These are phyloP conservation scores for Cotesia typhae DNA, from an alignment of 1,140 invertebrate genomes.

Conservation along the genomic window DNA sequence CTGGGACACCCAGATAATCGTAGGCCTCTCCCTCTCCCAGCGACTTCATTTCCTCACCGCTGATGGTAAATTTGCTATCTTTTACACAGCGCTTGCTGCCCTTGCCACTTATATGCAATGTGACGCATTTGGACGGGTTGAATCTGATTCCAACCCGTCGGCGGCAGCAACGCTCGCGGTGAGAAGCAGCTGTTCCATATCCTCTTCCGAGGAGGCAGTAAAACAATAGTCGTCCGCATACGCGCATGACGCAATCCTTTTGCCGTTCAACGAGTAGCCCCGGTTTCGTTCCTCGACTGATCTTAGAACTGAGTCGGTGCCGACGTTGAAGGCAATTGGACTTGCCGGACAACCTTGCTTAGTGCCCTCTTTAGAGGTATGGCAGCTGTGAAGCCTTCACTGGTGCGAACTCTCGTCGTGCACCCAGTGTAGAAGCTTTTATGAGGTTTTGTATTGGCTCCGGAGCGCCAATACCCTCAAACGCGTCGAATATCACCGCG, in stretches of 20 bases:
- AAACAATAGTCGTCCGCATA: neutral
- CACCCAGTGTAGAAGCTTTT: neutral
- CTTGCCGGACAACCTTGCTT: neutral
- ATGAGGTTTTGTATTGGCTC: too few species aligned
- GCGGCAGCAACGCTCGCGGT: neutral
- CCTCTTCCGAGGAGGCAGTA: neutral
- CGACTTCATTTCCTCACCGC: constrained; percentile 14
- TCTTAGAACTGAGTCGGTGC: neutral
- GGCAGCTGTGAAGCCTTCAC: neutral
- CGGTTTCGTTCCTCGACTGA: neutral
- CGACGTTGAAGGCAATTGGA: neutral
- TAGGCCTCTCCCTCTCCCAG: constrained; percentile 43
- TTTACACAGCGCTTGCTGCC: too few species aligned
- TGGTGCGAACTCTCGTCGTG: neutral
- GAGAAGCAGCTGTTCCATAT: neutral
- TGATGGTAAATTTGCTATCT: constrained; percentile 17
- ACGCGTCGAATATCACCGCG: constrained; percentile 36
- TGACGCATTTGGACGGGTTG: neutral
- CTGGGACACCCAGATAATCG: constrained; percentile 48
- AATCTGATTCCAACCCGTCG: neutral
- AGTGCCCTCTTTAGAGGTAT: neutral
- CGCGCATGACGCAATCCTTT: too few species aligned
- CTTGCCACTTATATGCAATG: too few species aligned
- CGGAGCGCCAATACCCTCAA: constrained; percentile 34
- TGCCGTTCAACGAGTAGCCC: too few species aligned